These are phyloP conservation scores for Arnoldichthys spilopterus DNA, from an alignment of 2,797 vertebrate species.

Conservation along the genomic window DNA sequence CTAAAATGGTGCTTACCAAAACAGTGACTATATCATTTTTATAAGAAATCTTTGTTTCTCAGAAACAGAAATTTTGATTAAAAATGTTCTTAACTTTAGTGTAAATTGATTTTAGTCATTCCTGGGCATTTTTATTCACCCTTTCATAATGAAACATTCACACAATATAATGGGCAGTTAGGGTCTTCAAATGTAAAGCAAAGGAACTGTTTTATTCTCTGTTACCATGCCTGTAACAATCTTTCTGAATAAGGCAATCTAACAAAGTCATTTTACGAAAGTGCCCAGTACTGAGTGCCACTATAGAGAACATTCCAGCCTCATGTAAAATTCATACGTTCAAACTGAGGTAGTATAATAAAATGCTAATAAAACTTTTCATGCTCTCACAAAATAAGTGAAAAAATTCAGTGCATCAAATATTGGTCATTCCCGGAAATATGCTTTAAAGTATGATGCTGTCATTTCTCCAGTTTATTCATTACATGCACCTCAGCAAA, in stretches of 20 bases:
- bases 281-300: background rate
- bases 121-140: background rate
- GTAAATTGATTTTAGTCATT: background rate
- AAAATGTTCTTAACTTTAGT: background rate
- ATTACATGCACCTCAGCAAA: background rate
- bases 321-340: slow-evolving; percentile 25
- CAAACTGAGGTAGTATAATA: background rate
- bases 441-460: background rate
- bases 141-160: background rate
- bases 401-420: no score
- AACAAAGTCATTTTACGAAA: slow-evolving; percentile 4
- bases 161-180: background rate
- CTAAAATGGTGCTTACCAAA: background rate
- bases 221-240: background rate
- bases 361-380: slow-evolving; percentile 15
- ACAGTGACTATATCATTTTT: background rate
- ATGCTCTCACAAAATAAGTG: slow-evolving; percentile 1
- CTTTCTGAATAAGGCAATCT: slow-evolving; percentile 20
- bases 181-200: background rate
- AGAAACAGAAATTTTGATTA: no score
- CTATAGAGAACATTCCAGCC: background rate
- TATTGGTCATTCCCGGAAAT: background rate
- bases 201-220: no score
- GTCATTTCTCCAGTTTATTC: background rate
- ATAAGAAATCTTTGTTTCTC: background rate